Conservation (phyloP, 2,113 vertebrate species). For the Catharus bicknelli region DNA sequence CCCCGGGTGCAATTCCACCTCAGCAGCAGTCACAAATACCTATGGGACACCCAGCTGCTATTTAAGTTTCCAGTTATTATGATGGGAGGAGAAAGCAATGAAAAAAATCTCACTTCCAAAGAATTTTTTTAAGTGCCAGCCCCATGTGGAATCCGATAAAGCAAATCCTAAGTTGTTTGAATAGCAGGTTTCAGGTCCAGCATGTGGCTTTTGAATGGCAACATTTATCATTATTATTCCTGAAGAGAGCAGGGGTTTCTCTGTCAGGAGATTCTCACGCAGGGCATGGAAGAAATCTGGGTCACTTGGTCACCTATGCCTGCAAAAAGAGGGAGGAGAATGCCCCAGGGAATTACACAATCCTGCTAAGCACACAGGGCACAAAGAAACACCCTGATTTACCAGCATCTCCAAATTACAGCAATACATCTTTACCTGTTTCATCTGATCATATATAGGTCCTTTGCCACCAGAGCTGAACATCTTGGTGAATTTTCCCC, state of each 20-base stretch:
- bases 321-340: not conserved
- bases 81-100: not conserved
- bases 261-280: not conserved
- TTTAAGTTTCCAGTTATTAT: not conserved
- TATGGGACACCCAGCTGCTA: not conserved
- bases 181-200: not conserved
- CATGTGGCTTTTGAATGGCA: not conserved
- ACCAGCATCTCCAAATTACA: not conserved
- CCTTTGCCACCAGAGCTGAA: not conserved
- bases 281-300: not conserved
- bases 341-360: not conserved
- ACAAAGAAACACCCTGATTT: not conserved
- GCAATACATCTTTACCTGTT: not conserved
- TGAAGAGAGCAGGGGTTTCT: not conserved
- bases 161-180: not conserved
- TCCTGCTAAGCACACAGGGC: not conserved
- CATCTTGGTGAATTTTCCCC: not conserved
- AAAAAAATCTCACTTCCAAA: not conserved
- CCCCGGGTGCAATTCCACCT: fast-evolving
- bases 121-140: not conserved
- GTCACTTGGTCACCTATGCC: not conserved
- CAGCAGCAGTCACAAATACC: not conserved
- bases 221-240: not conserved
- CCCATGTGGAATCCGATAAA: not conserved
- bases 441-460: not conserved